Evolutionary conservation across 2,113 vertebrate genomes (phyloP).

Genomic region (Ptyas mucosa): DNA sequence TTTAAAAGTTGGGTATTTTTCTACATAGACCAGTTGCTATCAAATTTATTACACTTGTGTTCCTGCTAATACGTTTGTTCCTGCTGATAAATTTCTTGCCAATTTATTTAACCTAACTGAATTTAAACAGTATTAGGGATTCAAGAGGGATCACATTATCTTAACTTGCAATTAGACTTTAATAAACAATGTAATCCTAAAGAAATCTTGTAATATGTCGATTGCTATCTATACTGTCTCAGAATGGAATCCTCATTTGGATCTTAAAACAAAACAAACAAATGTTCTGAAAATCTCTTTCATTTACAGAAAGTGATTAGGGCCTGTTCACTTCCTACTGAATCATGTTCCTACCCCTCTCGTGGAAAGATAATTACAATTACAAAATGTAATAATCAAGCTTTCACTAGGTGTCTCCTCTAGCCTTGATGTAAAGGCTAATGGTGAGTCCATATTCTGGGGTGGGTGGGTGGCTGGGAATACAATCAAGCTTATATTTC

Average conservation of each 20-base stretch:
- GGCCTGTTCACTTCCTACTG: rapidly evolving
- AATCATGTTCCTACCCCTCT: conserved; percentile 15
- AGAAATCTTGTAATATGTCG: neutral
- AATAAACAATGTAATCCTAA: neutral
- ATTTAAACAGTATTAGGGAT: neutral
- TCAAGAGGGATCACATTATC: neutral
- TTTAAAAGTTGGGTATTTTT: neutral
- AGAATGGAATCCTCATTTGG: conserved; percentile 13
- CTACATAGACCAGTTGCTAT: neutral
- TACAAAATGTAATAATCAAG: conserved; percentile 20
- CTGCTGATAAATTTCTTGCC: neutral
- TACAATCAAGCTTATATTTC: conserved; percentile 12
- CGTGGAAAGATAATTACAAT: neutral
- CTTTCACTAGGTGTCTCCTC: neutral
- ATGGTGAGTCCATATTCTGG: neutral
- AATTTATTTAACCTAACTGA: neutral
- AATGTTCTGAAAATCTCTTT: neutral
- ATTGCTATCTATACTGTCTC: neutral
- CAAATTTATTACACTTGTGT: neutral
- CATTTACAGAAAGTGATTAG: conserved; percentile 3
- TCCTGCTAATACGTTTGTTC: neutral
- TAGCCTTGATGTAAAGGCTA: neutral
- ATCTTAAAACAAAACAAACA: conserved; percentile 27
- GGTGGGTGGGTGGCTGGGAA: too few species aligned
- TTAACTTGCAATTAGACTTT: neutral